Percentiles rank a stretch among this genome's conserved stretches.
Evolutionary conservation across 2,113 vertebrate genomes (phyloP).

Genomic region (Leiothrix lutea): DNA sequence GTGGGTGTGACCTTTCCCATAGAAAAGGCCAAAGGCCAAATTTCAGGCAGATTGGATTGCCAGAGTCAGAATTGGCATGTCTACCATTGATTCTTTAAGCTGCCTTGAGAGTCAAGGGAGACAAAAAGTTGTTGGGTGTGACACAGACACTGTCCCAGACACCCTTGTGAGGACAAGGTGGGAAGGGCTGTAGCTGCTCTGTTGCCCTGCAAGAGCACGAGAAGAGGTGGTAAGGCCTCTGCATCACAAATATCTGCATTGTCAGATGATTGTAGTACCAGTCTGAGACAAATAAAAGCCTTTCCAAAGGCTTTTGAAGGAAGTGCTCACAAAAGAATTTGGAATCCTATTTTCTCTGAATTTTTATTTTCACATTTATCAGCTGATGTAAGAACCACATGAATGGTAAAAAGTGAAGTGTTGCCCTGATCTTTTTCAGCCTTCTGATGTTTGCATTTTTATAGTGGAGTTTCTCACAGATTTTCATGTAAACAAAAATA

Average conservation of each 20-base stretch:
- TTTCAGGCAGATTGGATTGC: background rate
- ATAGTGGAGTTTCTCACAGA: too few species aligned
- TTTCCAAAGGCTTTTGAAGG: background rate
- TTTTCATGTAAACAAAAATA: too few species aligned
- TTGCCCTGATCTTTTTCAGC: too few species aligned
- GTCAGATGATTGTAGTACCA: background rate
- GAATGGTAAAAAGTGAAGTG: background rate
- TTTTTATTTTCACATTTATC: background rate
- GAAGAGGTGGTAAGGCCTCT: background rate
- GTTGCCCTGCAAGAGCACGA: background rate
- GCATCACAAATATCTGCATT: background rate
- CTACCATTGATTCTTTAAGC: background rate
- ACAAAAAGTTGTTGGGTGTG: background rate
- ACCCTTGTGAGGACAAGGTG: rapidly evolving
- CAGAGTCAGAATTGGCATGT: background rate
- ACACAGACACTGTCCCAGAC: too few species aligned
- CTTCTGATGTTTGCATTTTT: too few species aligned
- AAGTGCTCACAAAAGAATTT: background rate
- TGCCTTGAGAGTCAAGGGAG: background rate
- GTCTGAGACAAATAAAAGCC: background rate
- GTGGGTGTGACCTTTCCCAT: background rate
- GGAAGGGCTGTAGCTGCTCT: background rate
- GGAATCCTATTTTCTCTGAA: background rate
- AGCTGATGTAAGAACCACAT: background rate
- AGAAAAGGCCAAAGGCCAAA: background rate